phyloP scores from a whole-genome alignment of 2,888 invertebrate genomes.

The Patella ulyssiponensis region DNA sequence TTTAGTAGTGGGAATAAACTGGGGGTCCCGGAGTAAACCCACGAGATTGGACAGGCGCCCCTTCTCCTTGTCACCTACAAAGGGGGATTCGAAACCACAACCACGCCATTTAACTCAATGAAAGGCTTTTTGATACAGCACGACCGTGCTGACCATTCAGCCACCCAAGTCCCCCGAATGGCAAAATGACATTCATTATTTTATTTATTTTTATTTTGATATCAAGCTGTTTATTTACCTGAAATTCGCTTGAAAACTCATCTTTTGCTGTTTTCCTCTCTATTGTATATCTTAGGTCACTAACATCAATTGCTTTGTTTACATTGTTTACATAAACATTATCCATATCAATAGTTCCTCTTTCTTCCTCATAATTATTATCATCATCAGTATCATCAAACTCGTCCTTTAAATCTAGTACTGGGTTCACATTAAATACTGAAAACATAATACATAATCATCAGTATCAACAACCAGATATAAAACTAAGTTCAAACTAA shows the following conservation, averaged over 20 bases:
- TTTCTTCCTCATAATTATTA: not conserved
- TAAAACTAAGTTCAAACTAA: no score
- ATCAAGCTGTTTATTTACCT: not conserved
- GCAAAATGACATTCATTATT: no score
- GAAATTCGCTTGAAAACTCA: not conserved
- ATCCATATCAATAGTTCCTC: not conserved
- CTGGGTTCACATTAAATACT: slow-evolving; percentile 4
- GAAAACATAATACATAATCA: not conserved
- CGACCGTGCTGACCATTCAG: no score
- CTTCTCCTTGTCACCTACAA: no score
- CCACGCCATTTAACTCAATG: no score
- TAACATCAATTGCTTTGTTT: not conserved
- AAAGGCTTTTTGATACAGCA: no score
- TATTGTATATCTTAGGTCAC: not conserved
- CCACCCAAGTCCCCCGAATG: no score
- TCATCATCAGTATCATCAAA: slow-evolving; percentile 2
- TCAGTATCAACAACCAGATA: no score
- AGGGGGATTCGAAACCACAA: no score
- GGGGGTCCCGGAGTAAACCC: no score
- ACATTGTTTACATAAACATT: slow-evolving; percentile 7
- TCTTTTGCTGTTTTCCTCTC: not conserved
- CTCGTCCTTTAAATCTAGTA: not conserved
- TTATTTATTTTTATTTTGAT: not conserved
- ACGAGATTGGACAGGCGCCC: no score
- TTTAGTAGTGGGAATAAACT: no score